Evolutionary conservation across 1,140 invertebrate genomes (phyloP).

Genomic region (Drosophila obscura): DNA sequence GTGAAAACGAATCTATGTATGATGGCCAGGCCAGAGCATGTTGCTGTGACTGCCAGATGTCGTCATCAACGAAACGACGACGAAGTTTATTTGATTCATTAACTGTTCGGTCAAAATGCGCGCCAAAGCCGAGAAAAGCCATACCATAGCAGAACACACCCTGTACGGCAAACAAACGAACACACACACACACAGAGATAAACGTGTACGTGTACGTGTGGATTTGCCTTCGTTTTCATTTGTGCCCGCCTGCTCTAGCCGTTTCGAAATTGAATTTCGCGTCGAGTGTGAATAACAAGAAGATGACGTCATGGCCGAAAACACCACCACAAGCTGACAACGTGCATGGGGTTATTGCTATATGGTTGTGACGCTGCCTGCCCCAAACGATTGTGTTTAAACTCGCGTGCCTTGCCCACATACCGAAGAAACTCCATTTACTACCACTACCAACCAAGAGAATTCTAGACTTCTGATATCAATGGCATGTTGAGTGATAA

Average conservation of each 20-base stretch:
- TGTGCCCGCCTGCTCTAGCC: background rate
- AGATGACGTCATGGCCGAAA: slow-evolving; percentile 68
- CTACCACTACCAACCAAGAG: background rate
- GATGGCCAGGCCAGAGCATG: slow-evolving; percentile 23
- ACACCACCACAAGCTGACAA: slow-evolving; percentile 8
- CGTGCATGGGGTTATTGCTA: slow-evolving; percentile 21
- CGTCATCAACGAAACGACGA: slow-evolving; percentile 56
- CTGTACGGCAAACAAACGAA: slow-evolving; percentile 17
- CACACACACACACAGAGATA: slow-evolving; percentile 11
- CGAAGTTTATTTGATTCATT: slow-evolving; percentile 15
- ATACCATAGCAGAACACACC: slow-evolving; percentile 22
- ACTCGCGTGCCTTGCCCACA: background rate
- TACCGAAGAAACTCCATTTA: too few species aligned
- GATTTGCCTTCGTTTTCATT: slow-evolving; percentile 49
- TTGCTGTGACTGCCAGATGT: slow-evolving; percentile 34
- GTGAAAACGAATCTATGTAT: slow-evolving; percentile 49
- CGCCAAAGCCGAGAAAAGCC: slow-evolving; percentile 45
- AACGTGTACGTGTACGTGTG: too few species aligned
- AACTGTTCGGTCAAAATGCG: slow-evolving; percentile 20
- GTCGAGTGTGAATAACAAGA: slow-evolving; percentile 66
- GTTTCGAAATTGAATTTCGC: slow-evolving; percentile 56
- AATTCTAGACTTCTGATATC: background rate
- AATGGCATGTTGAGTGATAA: slow-evolving; percentile 17
- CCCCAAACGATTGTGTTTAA: slow-evolving; percentile 1
- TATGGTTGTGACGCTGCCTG: too few species aligned